Evolutionary conservation across 2,888 invertebrate species (phyloP), one percentile per base, ranked within the genome.

Genomic region (Agrotis clavis): DNA sequence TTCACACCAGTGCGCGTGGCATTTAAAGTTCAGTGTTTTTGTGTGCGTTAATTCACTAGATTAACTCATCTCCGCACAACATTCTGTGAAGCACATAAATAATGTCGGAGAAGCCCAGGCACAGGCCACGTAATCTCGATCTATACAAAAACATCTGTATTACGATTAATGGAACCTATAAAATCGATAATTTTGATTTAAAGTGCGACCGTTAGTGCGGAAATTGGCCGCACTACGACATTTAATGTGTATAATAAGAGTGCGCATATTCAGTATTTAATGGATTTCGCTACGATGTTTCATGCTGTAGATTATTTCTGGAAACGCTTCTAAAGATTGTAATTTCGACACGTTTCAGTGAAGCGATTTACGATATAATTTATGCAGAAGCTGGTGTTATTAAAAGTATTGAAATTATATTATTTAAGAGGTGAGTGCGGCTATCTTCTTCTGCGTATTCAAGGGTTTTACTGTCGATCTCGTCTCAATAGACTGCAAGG

Each of bases 321-420:
- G 73, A 79, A 81, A 54, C n/a, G 48, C 18, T 69, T 79, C 61
- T 71, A 81, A 79, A 75, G 73, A 50, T 48, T 67, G 56, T 72
- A 77, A 80, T 80, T 74, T 67, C 62, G 64, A 66, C 65, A 78
- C 25, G 30, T 73, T 77, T 78, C 62, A 76, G 68, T 67, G 50
- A 61, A 68, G 53, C 65, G 57, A 48, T 84, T 79, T 79, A 79
- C 65, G 72, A 79, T 71, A 75, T 72, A 74, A 82, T 67, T 74
- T 79, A 79, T 80, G 51, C 51, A 59, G 65, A 60, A 66, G 18
- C 19, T 18, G 9, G 11, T 67, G 19, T 80, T 84, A 71, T 69
- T 77, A 73, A 51, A 75, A 63, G 62, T 25, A 19, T 16, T 62
- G 45, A 76, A 50, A 64, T 70, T 14, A 63, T 47, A 60, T 77